phyloP scores from a whole-genome alignment of 2,797 vertebrate species.

The Coluber constrictor region DNA sequence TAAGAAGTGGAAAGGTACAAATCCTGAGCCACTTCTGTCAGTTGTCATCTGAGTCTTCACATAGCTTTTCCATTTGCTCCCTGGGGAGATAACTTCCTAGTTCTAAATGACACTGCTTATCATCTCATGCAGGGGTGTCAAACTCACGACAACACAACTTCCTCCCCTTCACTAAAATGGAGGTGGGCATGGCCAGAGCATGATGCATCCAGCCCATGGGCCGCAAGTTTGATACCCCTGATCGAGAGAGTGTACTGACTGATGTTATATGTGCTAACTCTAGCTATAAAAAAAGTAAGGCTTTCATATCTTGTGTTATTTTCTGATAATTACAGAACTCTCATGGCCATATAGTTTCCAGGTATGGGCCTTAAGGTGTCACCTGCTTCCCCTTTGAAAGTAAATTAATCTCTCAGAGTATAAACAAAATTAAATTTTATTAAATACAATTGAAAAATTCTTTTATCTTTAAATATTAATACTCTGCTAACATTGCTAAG shows the following conservation, averaged over 20 bases:
- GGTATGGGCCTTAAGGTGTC: background rate
- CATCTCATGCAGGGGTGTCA: background rate
- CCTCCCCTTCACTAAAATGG: no score
- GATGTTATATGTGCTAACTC: background rate
- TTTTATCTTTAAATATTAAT: background rate
- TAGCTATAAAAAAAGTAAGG: background rate
- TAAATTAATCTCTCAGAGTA: background rate
- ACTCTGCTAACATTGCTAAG: background rate
- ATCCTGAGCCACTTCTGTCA: background rate
- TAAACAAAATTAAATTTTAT: background rate
- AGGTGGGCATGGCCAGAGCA: no score
- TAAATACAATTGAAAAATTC: background rate
- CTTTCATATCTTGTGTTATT: background rate
- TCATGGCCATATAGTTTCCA: background rate
- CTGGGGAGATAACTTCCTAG: background rate
- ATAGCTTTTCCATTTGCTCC: background rate
- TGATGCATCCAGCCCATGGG: accelerated
- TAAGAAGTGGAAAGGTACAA: background rate
- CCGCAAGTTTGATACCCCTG: background rate
- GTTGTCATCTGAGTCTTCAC: background rate
- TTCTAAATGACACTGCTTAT: background rate
- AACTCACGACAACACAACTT: no score
- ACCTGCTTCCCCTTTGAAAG: background rate
- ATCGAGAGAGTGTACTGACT: background rate
- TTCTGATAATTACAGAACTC: background rate